A percentile compares a stretch with the other conserved stretches of the same genome.
phyloP scores from a whole-genome alignment of 2,888 invertebrate species.

The Amphimallon solstitiale region DNA sequence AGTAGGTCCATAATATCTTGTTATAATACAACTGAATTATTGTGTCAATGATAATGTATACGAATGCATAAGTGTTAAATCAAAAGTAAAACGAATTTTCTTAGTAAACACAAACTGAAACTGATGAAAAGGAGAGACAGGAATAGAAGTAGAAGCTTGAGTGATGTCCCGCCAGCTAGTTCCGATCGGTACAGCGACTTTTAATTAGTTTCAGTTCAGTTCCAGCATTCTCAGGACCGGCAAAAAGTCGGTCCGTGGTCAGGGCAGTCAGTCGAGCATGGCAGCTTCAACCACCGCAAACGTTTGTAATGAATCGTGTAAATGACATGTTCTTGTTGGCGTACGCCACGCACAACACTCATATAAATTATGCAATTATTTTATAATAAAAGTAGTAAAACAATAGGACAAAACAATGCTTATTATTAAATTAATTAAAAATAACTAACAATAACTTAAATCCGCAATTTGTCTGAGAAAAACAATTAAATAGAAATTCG shows the following conservation, averaged over 20 bases:
- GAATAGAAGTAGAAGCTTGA: slow-evolving; percentile 49
- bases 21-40: no score
- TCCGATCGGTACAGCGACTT: slow-evolving; percentile 61
- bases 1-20: no score
- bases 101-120: slow-evolving; percentile 7
- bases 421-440: neutral
- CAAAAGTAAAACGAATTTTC: no score
- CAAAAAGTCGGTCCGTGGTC: slow-evolving; percentile 55
- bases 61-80: no score
- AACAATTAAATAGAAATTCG: no score
- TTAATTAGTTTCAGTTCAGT: slow-evolving; percentile 63
- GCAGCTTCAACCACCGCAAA: slow-evolving; percentile 55
- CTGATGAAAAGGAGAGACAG: slow-evolving; percentile 18
- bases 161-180: slow-evolving; percentile 58
- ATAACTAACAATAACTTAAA: no score
- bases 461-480: no score
- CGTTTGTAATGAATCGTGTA: slow-evolving; percentile 59
- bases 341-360: slow-evolving; percentile 27
- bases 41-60: no score
- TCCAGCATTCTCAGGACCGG: slow-evolving; percentile 58
- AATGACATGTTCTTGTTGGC: slow-evolving; percentile 54
- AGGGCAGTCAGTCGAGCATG: slow-evolving; percentile 59
- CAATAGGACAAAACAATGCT: neutral
- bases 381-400: neutral
- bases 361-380: slow-evolving; percentile 26